Base-by-base conservation (phyloP, 2,797 vertebrate genomes). In the Loriculus beryllinus region DNA sequence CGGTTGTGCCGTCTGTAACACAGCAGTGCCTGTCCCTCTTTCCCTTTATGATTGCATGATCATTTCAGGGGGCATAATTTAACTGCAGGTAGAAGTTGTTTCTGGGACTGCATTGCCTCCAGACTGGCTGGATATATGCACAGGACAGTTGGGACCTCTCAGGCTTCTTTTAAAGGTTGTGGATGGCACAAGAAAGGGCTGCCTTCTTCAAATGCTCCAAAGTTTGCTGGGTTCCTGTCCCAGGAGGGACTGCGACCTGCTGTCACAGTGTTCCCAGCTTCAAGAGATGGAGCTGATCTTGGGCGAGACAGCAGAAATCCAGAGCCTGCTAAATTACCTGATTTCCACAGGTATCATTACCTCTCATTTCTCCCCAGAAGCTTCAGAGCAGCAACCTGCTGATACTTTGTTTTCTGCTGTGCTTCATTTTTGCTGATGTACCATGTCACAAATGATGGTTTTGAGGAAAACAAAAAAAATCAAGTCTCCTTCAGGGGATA, bases 1-100 rank as follows among this genome's bases (percentile, higher is more conserved):
- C 74, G 49, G 39, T 12, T 49, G 42, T 0, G 0, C 76, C 31
- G 6, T 26, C 45, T 45, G 40, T 52, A n/a, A 23, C 0, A 10
- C 10, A n/a, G 57, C 56, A 17, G 37, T 9, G 22, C 20, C 28
- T 35, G 18, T 47, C 62, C 18, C 15, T 35, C 12, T 25, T 20
- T 35, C 47, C 76, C 33, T 54, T 68, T 21, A 8, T 40, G 83
- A 7, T 8, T 75, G 35, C 4, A 2, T 8, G 62, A n/a, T 68
- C 2, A 0, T 88, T 71, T 81, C 23, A 9, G 29, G 45, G 14
- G 64, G 31, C 12, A 8, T 48, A 40, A n/a, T 54, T 33, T 51
- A 43, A 49, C 29, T 25, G 48, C 19, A 20, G 8, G 54, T 51
- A 14, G 31, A n/a, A 82, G 43, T 19, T 65, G 51, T 28, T 37